Evolutionary conservation across 2,797 vertebrate species (phyloP).

Genomic region (Cuniculus paca): DNA sequence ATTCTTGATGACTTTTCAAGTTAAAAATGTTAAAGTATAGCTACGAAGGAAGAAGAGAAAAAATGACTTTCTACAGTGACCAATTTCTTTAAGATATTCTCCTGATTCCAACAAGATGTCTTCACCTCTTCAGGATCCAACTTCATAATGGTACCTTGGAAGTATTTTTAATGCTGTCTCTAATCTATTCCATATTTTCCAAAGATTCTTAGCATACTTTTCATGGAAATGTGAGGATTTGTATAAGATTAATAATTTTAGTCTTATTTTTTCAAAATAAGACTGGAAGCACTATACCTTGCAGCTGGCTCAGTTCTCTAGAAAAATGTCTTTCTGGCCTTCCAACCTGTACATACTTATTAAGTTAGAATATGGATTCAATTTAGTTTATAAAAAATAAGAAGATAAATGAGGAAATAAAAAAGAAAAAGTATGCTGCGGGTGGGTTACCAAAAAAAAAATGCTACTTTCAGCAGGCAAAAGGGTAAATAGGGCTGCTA

Average conservation of each 20-base stretch:
- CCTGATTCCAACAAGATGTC: background rate
- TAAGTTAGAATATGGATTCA: constrained; percentile 57
- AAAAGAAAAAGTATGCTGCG: background rate
- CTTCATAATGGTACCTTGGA: background rate
- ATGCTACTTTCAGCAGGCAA: constrained; percentile 26
- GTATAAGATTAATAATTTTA: constrained; percentile 35
- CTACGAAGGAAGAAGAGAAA: background rate
- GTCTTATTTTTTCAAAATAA: constrained; percentile 52
- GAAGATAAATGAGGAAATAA: constrained; percentile 30
- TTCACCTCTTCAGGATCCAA: background rate
- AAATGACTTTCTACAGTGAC: background rate
- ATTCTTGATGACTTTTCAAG: background rate
- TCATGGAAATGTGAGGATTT: constrained; percentile 13
- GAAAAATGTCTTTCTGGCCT: constrained; percentile 65
- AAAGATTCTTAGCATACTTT: constrained; percentile 29
- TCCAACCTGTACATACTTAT: constrained; percentile 46
- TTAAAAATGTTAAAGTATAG: background rate
- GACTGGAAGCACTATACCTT: constrained; percentile 58
- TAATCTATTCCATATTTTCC: constrained; percentile 66
- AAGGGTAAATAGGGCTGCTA: constrained; percentile 43
- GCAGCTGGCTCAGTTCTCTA: background rate
- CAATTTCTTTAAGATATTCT: background rate
- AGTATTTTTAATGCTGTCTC: background rate
- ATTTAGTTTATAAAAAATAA: constrained; percentile 41
- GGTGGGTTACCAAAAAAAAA: constrained; percentile 40